phyloP scores from a whole-genome alignment of 2,797 vertebrate genomes.

The Rhinatrema bivittatum region DNA sequence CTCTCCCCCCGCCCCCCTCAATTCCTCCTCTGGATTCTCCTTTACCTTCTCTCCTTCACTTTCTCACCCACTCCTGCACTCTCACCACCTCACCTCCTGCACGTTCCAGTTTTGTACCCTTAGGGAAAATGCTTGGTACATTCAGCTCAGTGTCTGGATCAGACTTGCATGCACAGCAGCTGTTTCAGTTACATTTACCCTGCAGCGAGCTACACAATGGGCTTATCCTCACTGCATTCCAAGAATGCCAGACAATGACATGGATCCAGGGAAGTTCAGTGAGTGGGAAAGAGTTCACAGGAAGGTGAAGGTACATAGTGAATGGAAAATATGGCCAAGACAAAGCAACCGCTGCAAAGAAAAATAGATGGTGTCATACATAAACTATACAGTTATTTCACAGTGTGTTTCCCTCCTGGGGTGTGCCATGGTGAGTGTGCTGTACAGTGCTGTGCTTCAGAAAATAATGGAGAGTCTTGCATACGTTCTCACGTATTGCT shows the following conservation, averaged over 20 bases:
- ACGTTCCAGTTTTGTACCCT: no score
- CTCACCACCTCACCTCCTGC: no score
- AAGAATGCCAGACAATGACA: rapidly evolving
- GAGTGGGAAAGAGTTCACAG: not conserved
- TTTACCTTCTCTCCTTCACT: no score
- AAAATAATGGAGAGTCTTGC: not conserved
- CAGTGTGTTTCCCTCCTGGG: slow-evolving; percentile 44
- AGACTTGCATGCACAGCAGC: not conserved
- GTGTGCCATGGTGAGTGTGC: slow-evolving; percentile 55
- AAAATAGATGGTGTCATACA: slow-evolving; percentile 43
- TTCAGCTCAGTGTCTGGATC: no score
- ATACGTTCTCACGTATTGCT: rapidly evolving
- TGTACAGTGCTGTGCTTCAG: slow-evolving; percentile 8
- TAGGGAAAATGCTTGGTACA: no score
- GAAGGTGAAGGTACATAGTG: not conserved
- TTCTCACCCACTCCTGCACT: no score
- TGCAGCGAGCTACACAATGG: rapidly evolving
- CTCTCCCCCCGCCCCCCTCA: no score
- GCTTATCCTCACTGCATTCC: not conserved
- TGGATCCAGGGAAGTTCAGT: not conserved
- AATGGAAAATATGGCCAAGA: not conserved
- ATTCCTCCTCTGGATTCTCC: no score
- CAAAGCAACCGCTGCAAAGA: slow-evolving; percentile 16
- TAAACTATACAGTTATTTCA: slow-evolving; percentile 40
- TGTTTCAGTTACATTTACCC: rapidly evolving